phyloP scores from a whole-genome alignment of 2,113 vertebrate genomes.

The Clinocottus analis region DNA sequence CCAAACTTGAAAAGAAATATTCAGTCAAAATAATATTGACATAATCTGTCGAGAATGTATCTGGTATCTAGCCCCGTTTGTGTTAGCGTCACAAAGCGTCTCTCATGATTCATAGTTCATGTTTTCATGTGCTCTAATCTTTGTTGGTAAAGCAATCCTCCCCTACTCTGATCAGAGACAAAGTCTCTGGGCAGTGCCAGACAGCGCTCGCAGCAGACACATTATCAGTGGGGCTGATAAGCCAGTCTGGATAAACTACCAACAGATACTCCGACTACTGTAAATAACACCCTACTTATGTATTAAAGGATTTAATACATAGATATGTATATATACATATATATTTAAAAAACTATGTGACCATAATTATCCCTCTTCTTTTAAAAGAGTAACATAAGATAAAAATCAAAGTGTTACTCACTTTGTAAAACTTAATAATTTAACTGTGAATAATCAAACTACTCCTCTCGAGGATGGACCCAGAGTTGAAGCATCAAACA shows the following conservation, averaged over 20 bases:
- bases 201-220: not conserved
- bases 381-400: not conserved
- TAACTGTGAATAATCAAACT: not conserved
- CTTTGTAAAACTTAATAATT: not conserved
- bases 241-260: conserved; percentile 11
- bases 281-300: not conserved
- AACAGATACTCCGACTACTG: conserved; percentile 8
- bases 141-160: conserved; percentile 42
- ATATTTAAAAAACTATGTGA: not conserved
- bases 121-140: conserved; percentile 49
- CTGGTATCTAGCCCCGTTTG: conserved; percentile 28
- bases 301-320: not conserved
- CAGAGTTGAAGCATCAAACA: not conserved
- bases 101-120: conserved; percentile 37
- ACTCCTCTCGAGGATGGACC: not conserved
- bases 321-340: too few relatives aligned
- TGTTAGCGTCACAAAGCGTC: conserved; percentile 20
- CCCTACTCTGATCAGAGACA: conserved; percentile 33
- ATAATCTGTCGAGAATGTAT: conserved; percentile 11
- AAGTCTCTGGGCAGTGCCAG: conserved; percentile 36
- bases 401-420: not conserved
- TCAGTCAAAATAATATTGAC: conserved; percentile 33
- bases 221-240: conserved; percentile 43
- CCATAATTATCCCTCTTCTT: not conserved
- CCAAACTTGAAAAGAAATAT: conserved; percentile 32